These are phyloP conservation scores for Aricia agestis DNA, from an alignment of 1,140 invertebrate genomes.

Conservation along the genomic window DNA sequence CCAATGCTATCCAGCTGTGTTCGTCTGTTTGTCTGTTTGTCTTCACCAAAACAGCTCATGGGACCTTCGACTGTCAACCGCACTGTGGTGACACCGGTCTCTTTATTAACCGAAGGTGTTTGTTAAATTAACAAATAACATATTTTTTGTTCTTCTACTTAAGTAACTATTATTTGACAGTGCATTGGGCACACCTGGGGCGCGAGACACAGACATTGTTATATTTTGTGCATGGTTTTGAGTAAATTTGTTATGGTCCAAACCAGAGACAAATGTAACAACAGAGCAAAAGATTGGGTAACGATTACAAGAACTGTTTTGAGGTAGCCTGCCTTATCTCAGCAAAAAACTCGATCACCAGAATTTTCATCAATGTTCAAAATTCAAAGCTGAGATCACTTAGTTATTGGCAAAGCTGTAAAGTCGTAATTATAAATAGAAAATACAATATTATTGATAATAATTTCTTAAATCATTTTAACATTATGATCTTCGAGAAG, in stretches of 20 bases:
- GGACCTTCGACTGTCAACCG: neutral
- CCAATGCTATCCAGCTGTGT: neutral
- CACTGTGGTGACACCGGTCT: conserved; percentile 9
- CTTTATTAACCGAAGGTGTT: conserved; percentile 1
- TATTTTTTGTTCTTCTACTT: neutral
- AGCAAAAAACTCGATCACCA: neutral
- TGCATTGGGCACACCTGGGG: neutral
- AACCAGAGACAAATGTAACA: neutral
- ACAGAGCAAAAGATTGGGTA: neutral
- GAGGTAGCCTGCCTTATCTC: neutral
- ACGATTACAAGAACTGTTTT: neutral
- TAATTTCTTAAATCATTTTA: neutral
- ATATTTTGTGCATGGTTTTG: neutral
- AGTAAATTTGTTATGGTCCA: neutral
- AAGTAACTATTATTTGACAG: neutral
- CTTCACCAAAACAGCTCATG: neutral
- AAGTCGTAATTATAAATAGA: neutral
- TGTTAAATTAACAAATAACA: conserved; percentile 15
- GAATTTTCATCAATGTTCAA: neutral
- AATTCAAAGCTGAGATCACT: neutral
- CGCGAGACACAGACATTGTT: neutral
- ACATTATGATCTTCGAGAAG: too few relatives aligned
- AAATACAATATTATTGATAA: neutral
- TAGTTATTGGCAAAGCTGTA: neutral
- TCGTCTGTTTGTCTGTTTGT: conserved; percentile 3